These are phyloP conservation scores for Diarsia rubi DNA, from an alignment of 2,888 invertebrate species.

Conservation along the genomic window DNA sequence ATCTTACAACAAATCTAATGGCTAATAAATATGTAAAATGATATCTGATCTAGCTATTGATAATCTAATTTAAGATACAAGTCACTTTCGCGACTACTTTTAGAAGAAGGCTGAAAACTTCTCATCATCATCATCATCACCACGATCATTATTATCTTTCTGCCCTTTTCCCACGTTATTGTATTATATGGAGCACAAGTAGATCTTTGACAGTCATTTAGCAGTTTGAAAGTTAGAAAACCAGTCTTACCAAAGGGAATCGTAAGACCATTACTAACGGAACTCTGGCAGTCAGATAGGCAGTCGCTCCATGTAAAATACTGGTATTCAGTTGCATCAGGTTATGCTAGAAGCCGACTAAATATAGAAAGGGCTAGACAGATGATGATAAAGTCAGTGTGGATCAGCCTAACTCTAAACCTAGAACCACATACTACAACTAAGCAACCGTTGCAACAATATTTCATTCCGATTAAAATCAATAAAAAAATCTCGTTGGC, in stretches of 20 bases:
- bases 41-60: background rate
- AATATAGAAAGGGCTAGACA: background rate
- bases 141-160: background rate
- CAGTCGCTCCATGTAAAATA: background rate
- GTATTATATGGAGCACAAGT: background rate
- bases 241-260: background rate
- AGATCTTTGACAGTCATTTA: background rate
- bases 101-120: background rate
- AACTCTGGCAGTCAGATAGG: background rate
- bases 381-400: background rate
- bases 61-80: background rate
- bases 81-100: background rate
- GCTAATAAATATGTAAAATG: background rate
- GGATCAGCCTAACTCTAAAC: background rate
- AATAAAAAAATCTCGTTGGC: constrained; percentile 51
- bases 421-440: constrained; percentile 7
- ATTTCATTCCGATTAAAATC: constrained; percentile 56
- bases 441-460: constrained; percentile 39
- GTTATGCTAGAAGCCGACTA: background rate
- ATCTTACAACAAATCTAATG: background rate
- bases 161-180: background rate
- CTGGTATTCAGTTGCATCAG: background rate
- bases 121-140: too few species aligned
- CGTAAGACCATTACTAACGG: background rate
- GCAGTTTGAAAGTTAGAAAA: background rate